Percentiles rank a stretch among this genome's conserved stretches.
Evolutionary conservation across 1,140 invertebrate species (phyloP).

Genomic region (Magallana ariakensis): DNA sequence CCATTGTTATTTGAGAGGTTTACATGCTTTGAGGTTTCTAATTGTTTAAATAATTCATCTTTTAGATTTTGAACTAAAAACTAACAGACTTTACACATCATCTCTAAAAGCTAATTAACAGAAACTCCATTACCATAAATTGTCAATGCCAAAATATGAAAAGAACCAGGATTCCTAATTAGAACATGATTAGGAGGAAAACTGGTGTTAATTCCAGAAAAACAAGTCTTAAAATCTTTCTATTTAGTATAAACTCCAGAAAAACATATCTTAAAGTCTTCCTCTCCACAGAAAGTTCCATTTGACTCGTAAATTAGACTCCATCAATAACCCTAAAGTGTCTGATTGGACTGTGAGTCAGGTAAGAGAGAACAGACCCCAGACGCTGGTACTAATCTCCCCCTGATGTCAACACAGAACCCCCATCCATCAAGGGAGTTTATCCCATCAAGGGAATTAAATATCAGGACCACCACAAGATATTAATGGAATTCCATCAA

Average conservation of each 20-base stretch:
- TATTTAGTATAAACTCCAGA: background rate
- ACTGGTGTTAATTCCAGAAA: background rate
- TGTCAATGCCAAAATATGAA: constrained; percentile 9
- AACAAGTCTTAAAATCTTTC: background rate
- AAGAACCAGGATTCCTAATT: background rate
- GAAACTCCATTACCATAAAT: constrained; percentile 1
- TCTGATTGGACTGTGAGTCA: background rate
- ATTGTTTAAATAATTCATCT: too few species aligned
- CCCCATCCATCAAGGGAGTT: constrained; percentile 12
- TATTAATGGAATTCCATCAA: constrained; percentile 16
- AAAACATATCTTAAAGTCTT: background rate
- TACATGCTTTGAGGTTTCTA: too few species aligned
- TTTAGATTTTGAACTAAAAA: too few species aligned
- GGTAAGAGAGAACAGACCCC: background rate
- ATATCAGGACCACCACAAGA: background rate
- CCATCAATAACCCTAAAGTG: constrained; percentile 17
- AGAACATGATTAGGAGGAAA: background rate
- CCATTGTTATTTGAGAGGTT: too few species aligned
- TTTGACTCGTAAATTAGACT: background rate
- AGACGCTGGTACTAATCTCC: background rate
- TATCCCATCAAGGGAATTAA: too few species aligned
- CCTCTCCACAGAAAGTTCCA: background rate
- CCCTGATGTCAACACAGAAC: background rate
- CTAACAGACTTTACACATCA: too few species aligned
- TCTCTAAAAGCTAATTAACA: background rate